Percentiles rank a stretch among this genome's conserved stretches.
Conservation (phyloP, 2,113 vertebrate genomes). For the Meriones unguiculatus region DNA sequence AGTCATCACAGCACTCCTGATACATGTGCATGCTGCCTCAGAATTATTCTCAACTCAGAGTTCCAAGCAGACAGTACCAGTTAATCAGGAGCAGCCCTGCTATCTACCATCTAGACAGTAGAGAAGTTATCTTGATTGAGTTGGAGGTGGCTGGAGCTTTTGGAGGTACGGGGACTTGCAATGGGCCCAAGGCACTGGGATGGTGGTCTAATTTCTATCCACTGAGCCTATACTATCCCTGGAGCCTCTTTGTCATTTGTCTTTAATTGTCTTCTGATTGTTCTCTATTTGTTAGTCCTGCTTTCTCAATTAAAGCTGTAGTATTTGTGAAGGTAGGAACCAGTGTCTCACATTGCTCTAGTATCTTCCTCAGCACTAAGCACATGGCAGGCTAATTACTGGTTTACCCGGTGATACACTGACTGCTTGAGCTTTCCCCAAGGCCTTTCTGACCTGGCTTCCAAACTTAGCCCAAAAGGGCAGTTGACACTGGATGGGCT, state of each 20-base stretch:
- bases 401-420: not conserved
- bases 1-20: no score
- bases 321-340: not conserved
- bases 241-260: not conserved
- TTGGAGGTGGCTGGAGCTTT: not conserved
- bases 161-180: no score
- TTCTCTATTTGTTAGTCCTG: not conserved
- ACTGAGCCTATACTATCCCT: not conserved
- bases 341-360: not conserved
- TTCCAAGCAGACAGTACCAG: not conserved
- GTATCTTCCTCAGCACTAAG: not conserved
- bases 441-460: not conserved
- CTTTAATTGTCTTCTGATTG: not conserved
- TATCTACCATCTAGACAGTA: not conserved
- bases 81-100: not conserved
- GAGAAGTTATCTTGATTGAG: not conserved
- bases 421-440: not conserved
- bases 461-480: not conserved
- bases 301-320: not conserved
- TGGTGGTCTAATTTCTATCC: not conserved
- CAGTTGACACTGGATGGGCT: not conserved
- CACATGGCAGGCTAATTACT: not conserved
- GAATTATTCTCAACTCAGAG: not conserved
- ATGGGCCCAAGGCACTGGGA: not conserved
- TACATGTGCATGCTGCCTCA: not conserved